Conservation (phyloP, 2,888 invertebrate genomes). For the Aleiodes testaceus region DNA sequence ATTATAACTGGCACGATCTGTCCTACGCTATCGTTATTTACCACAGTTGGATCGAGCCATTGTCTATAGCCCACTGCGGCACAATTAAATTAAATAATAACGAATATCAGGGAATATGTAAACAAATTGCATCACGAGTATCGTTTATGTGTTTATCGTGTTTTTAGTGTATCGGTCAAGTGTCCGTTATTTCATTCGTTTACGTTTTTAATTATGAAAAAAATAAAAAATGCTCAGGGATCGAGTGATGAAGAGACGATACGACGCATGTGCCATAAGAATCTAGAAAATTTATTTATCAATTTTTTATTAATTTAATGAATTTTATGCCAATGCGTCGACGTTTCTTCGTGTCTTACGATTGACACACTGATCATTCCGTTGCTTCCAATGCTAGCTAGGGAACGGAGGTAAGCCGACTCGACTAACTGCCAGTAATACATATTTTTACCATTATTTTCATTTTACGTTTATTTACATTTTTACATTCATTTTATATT, state of each 20-base stretch:
- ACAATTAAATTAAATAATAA: not conserved
- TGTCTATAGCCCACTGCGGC: constrained; percentile 67
- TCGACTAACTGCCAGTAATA: constrained; percentile 21
- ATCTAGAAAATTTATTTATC: not conserved
- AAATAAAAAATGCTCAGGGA: not conserved
- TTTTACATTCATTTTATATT: not conserved
- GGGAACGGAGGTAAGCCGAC: constrained; percentile 70
- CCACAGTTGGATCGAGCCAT: constrained; percentile 72
- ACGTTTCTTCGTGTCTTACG: constrained; percentile 49
- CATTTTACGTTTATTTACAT: not conserved
- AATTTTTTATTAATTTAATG: not conserved
- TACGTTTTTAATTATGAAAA: not conserved
- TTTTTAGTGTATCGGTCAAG: no score
- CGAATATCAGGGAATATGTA: not conserved
- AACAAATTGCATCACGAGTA: no score
- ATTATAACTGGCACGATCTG: constrained; percentile 45
- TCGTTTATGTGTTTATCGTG: no score
- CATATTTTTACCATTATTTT: not conserved
- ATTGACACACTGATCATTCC: constrained; percentile 66
- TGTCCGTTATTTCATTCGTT: constrained; percentile 8
- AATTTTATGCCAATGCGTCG: constrained; percentile 8
- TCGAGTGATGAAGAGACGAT: constrained; percentile 20
- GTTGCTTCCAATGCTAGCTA: constrained; percentile 71
- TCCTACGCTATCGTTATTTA: constrained; percentile 47
- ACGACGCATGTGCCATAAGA: constrained; percentile 13